Conservation (phyloP, 1,140 invertebrate genomes). For the Megalopta genalis region DNA sequence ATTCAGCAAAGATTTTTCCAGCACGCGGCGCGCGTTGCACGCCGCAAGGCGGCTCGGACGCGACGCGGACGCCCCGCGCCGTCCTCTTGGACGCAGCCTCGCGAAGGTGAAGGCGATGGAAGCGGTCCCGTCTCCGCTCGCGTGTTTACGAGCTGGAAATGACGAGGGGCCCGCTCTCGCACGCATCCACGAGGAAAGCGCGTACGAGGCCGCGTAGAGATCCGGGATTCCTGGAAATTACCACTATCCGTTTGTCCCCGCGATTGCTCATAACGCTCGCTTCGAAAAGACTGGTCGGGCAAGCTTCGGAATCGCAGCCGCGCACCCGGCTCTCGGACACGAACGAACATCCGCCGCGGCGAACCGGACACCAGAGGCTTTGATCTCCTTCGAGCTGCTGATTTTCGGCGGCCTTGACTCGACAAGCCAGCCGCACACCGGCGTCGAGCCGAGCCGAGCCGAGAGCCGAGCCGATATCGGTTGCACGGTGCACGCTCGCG, state of each 20-base stretch:
- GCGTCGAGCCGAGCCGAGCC: too few relatives aligned
- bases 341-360: not conserved
- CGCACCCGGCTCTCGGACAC: not conserved
- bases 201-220: slow-evolving; percentile 44
- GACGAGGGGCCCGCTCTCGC: not conserved
- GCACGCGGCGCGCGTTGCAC: not conserved
- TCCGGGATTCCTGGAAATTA: slow-evolving; percentile 60
- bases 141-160: slow-evolving; percentile 34
- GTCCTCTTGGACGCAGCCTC: too few relatives aligned
- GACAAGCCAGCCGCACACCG: too few relatives aligned
- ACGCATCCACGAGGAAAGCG: slow-evolving; percentile 45
- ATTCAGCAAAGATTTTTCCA: slow-evolving; percentile 37
- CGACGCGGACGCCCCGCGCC: too few relatives aligned
- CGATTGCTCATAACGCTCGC: slow-evolving; percentile 41
- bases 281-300: slow-evolving; percentile 57
- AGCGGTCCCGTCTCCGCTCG: not conserved
- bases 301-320: slow-evolving; percentile 38
- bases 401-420: too few relatives aligned
- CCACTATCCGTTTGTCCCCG: slow-evolving; percentile 11
- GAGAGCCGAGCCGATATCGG: too few relatives aligned
- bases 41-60: too few relatives aligned
- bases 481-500: too few relatives aligned
- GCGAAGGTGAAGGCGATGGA: slow-evolving; percentile 57
- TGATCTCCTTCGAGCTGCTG: not conserved
- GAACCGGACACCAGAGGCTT: not conserved